phyloP scores from a whole-genome alignment of 1,140 invertebrate genomes.

The Bombus ignitus region DNA sequence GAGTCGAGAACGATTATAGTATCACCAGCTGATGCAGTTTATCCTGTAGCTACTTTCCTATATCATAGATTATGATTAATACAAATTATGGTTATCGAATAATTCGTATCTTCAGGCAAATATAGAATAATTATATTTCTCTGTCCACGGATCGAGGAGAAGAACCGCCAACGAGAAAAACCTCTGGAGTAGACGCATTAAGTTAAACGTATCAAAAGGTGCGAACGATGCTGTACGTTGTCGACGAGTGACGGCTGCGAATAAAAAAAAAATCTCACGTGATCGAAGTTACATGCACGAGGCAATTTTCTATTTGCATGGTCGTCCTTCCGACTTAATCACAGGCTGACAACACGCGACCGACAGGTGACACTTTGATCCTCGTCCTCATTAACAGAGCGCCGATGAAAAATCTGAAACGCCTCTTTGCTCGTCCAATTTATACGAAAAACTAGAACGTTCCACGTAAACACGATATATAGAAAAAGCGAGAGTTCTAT shows the following conservation, averaged over 20 bases:
- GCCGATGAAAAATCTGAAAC: slow-evolving; percentile 26
- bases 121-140: neutral
- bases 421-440: slow-evolving; percentile 25
- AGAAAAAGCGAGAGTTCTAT: neutral
- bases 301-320: slow-evolving; percentile 1
- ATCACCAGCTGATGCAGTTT: neutral
- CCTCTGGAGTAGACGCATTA: neutral
- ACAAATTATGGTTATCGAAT: neutral
- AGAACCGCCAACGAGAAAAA: neutral
- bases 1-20: neutral
- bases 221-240: neutral
- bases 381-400: slow-evolving; percentile 43
- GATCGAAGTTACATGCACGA: neutral
- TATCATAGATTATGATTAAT: neutral
- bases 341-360: slow-evolving; percentile 10
- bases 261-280: too few species aligned
- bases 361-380: slow-evolving; percentile 20
- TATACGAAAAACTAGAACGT: slow-evolving; percentile 52
- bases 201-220: neutral
- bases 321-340: slow-evolving; percentile 31
- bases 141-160: neutral
- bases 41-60: neutral
- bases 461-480: slow-evolving; percentile 35
- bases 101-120: neutral
- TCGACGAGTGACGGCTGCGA: neutral